phyloP scores from a whole-genome alignment of 2,888 invertebrate species.

The Deilephila porcellus region DNA sequence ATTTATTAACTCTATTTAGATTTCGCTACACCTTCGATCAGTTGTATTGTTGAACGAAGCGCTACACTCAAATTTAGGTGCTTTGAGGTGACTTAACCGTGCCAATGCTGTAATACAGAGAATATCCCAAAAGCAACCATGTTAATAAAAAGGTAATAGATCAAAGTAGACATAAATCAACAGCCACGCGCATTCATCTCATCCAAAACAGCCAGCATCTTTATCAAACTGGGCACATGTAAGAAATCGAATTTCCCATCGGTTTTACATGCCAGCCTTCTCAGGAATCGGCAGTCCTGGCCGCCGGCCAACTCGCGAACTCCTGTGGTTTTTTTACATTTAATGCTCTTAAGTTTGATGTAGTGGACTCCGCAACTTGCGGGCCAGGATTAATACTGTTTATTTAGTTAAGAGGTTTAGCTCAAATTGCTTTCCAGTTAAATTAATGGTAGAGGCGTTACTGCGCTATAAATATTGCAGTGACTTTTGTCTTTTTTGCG shows the following conservation, averaged over 20 bases:
- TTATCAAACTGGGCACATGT: slow-evolving; percentile 24
- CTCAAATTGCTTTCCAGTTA: slow-evolving; percentile 60
- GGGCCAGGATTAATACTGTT: slow-evolving; percentile 71
- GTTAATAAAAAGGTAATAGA: not conserved
- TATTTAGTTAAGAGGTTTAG: slow-evolving; percentile 74
- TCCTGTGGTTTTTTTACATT: slow-evolving; percentile 69
- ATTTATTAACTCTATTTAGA: no score
- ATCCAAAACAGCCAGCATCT: slow-evolving; percentile 32
- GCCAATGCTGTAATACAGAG: no score
- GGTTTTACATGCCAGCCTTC: slow-evolving; percentile 46
- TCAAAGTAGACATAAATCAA: not conserved
- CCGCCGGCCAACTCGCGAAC: slow-evolving; percentile 61
- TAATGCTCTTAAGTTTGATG: slow-evolving; percentile 80
- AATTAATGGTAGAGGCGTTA: slow-evolving; percentile 11
- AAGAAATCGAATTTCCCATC: slow-evolving; percentile 41
- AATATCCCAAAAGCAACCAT: not conserved
- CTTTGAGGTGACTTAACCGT: no score
- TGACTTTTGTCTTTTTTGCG: no score
- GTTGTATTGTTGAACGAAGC: no score
- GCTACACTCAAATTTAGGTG: no score
- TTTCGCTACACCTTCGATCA: no score
- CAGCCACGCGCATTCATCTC: not conserved
- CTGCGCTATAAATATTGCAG: not conserved
- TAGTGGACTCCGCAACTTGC: slow-evolving; percentile 67
- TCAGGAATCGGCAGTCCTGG: slow-evolving; percentile 62